Evolutionary conservation across 2,888 invertebrate species (phyloP), one percentile per base, ranked within the genome.

Genomic region (Xestobium rufovillosum): DNA sequence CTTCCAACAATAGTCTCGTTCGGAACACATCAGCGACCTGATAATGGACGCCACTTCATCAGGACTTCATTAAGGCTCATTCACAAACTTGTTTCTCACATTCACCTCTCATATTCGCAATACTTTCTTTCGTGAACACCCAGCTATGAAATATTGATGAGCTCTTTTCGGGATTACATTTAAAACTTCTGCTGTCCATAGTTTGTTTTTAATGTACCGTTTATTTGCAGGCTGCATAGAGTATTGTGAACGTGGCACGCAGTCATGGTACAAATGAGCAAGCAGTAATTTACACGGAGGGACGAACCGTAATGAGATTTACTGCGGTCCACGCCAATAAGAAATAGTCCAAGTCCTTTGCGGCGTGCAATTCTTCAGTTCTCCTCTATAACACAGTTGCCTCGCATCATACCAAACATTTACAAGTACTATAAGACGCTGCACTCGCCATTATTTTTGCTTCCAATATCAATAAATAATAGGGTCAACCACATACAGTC

Each of bases 251-350:
- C 52, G 46, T 43, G 48, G 43, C 54, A 52, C 53, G 48, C 51
- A 50, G 50, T 50, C 48, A 44, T 50, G 54, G 50, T 49, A 52
- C 52, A 56, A 56, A 56, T 55, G 54, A 56, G 50, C 51, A 50
- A 52, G 50, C 49, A 48, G 55, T 55, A 57, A 57, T 57, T 57
- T 56, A 55, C 55, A 53, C 53, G 51, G 49, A 54, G 53, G 55
- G 55, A 56, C 56, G 57, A 50, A 45, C 51, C 50, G 55, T 57
- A 57, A 57, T 56, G 56, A 57, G 55, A 57, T 57, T 57, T 57
- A 57, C 52, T 51, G 53, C 53, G 55, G 55, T 52, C 52, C 50
- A 52, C 47, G 49, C 53, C 53, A 53, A 55, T 56, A 56, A 56
- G 56, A 56, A 55, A 56, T 54, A 50, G 53, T 50, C 51, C 50